A percentile compares a stretch with the other conserved stretches of the same genome.
Evolutionary conservation across 2,113 vertebrate species (phyloP).

Genomic region (Bothrops jararaca): DNA sequence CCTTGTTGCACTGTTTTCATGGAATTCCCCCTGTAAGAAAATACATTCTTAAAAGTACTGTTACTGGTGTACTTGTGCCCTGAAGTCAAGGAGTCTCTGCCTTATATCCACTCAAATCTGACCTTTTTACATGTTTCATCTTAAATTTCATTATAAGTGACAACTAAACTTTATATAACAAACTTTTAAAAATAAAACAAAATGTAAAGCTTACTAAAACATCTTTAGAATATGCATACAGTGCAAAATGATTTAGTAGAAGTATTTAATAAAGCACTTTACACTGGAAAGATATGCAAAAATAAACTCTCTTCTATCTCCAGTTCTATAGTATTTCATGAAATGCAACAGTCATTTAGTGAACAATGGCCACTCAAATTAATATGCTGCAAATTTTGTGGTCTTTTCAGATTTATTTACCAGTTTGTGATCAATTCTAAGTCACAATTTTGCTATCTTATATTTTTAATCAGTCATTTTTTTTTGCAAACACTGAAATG

Average conservation of each 20-base stretch:
- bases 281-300: not conserved
- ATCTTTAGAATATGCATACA: not conserved
- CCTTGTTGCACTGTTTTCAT: not conserved
- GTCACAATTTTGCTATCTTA: not conserved
- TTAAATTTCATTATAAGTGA: not conserved
- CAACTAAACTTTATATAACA: not conserved
- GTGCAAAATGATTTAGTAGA: not conserved
- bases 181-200: not conserved
- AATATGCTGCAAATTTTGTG: not conserved
- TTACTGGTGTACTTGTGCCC: not conserved
- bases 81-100: not conserved
- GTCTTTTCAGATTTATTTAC: slow-evolving; percentile 20
- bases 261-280: slow-evolving; percentile 1
- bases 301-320: not conserved
- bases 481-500: slow-evolving; percentile 21
- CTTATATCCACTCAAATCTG: not conserved
- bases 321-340: not conserved
- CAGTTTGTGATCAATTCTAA: not conserved
- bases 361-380: not conserved
- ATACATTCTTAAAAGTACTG: not conserved
- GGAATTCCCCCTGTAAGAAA: not conserved
- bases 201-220: not conserved
- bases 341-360: not conserved
- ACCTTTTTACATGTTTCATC: not conserved
- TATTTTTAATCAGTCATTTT: slow-evolving; percentile 10